Evolutionary conservation across 2,797 vertebrate genomes (phyloP).

Genomic region (Acanthurus tractus): DNA sequence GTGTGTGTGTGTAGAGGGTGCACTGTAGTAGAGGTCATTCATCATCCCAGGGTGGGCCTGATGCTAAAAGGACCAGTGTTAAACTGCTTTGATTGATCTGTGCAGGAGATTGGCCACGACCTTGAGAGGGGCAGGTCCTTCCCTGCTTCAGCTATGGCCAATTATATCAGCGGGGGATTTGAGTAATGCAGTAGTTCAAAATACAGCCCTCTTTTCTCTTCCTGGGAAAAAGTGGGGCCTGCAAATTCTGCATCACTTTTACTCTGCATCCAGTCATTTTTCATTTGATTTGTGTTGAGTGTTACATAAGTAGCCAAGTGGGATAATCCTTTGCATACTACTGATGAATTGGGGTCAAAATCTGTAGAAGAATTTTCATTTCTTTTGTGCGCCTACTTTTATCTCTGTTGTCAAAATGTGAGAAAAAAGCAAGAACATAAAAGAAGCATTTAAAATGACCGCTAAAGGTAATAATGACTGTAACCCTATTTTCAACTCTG

Average conservation of each 20-base stretch:
- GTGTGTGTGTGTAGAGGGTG: slow-evolving; percentile 13
- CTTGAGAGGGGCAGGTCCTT: slow-evolving; percentile 51
- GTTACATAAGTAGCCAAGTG: slow-evolving; percentile 29
- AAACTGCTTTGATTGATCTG: slow-evolving; percentile 77
- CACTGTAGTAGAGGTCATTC: slow-evolving; percentile 50
- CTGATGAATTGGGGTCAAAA: slow-evolving; percentile 7
- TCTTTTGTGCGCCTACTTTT: neutral
- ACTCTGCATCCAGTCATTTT: slow-evolving; percentile 35
- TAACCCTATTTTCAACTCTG: no score
- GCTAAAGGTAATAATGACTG: no score
- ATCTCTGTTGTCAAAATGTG: no score
- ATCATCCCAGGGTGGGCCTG: slow-evolving; percentile 55
- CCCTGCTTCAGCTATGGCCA: slow-evolving; percentile 40
- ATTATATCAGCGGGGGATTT: slow-evolving; percentile 65
- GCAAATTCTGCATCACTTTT: slow-evolving; percentile 21
- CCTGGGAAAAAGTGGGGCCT: slow-evolving; percentile 51
- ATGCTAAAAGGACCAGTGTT: slow-evolving; percentile 69
- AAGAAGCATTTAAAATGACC: no score
- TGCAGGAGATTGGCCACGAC: slow-evolving; percentile 76
- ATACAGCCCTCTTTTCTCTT: slow-evolving; percentile 48
- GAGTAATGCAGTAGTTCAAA: slow-evolving; percentile 55
- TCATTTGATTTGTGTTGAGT: slow-evolving; percentile 41
- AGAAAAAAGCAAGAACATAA: no score
- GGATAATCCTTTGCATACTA: neutral
- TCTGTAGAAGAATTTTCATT: neutral